Conservation (phyloP, 2,797 vertebrate genomes). For the Macropus fuliginosus region DNA sequence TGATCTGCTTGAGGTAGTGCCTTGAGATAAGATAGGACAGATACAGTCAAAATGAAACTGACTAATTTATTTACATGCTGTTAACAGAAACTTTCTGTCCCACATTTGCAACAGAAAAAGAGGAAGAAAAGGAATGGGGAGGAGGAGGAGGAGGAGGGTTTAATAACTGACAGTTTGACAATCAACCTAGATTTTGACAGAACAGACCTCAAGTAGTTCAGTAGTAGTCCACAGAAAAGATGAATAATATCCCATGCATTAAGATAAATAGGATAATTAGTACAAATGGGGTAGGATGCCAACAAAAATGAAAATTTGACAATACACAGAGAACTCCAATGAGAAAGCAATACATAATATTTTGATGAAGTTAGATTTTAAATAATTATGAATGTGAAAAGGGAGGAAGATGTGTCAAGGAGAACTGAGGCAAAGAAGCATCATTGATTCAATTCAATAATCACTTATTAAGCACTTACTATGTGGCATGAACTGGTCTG, state of each 20-base stretch:
- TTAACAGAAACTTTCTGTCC: not conserved
- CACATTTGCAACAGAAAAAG: not conserved
- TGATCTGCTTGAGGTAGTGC: not conserved
- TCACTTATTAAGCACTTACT: not conserved
- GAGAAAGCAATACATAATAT: not conserved
- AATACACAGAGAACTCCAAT: not conserved
- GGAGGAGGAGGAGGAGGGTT: not conserved
- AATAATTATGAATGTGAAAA: not conserved
- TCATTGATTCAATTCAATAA: not conserved
- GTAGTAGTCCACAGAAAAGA: not conserved
- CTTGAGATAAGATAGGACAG: not conserved
- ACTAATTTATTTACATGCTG: not conserved
- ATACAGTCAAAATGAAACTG: no score
- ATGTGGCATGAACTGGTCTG: not conserved
- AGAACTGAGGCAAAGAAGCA: not conserved
- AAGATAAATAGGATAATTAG: not conserved
- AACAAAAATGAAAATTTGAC: not conserved
- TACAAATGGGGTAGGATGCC: not conserved
- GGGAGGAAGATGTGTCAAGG: not conserved
- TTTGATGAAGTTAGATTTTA: not conserved
- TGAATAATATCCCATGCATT: not conserved
- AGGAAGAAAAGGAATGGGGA: no score
- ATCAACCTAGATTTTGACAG: not conserved
- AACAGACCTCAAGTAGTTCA: not conserved
- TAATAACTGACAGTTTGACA: not conserved